These are phyloP conservation scores for Trichonephila inaurata DNA, from an alignment of 1,140 invertebrate species.

Conservation along the genomic window DNA sequence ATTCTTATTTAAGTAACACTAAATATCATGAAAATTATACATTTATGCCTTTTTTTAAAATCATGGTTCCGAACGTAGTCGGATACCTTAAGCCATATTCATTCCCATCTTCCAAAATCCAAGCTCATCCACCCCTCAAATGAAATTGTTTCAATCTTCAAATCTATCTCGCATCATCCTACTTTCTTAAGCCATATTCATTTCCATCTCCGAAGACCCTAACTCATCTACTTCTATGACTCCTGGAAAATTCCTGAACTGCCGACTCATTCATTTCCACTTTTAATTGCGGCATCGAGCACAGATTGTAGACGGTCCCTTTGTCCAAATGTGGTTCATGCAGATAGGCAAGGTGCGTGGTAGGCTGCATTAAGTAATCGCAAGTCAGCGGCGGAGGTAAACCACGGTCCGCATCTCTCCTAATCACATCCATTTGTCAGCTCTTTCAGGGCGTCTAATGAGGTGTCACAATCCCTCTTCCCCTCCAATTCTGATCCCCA, in stretches of 20 bases:
- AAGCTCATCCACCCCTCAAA: too few species aligned
- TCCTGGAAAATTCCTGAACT: too few species aligned
- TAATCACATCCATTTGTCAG: constrained; percentile 77
- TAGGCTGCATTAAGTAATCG: constrained; percentile 50
- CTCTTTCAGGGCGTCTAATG: constrained; percentile 68
- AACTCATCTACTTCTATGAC: too few species aligned
- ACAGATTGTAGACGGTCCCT: constrained; percentile 56
- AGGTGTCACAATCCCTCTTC: constrained; percentile 69
- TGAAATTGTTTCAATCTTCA: too few species aligned
- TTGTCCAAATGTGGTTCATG: background rate
- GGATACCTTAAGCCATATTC: too few species aligned
- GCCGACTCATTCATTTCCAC: too few species aligned
- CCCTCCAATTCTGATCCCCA: constrained; percentile 10
- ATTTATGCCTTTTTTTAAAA: too few species aligned
- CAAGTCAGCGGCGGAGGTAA: constrained; percentile 68
- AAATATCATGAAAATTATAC: too few species aligned
- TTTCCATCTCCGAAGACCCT: background rate
- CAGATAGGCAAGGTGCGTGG: constrained; percentile 42
- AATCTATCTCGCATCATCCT: background rate
- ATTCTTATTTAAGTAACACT: too few species aligned
- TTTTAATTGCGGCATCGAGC: background rate
- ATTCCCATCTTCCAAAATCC: too few species aligned
- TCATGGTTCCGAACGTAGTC: too few species aligned
- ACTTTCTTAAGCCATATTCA: background rate
- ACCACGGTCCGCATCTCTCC: constrained; percentile 56